These are phyloP conservation scores for Physocephala rufipes DNA, from an alignment of 2,888 invertebrate species.

Conservation along the genomic window DNA sequence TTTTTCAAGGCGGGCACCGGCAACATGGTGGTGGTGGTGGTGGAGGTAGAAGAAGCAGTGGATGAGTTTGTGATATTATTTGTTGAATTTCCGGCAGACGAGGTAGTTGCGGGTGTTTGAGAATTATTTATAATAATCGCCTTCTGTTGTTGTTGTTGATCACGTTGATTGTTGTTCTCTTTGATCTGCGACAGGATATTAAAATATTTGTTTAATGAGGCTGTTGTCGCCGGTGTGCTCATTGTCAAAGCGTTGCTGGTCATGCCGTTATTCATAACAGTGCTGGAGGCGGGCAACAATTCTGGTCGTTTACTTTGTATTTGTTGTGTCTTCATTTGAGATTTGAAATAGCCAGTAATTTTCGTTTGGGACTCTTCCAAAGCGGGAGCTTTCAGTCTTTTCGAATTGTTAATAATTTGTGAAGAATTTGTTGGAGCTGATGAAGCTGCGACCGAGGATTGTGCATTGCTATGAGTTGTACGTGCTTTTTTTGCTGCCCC, in stretches of 20 bases:
- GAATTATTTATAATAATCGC: slow-evolving; percentile 32
- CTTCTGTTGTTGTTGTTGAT: slow-evolving; percentile 30
- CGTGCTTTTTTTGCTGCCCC: slow-evolving; percentile 59
- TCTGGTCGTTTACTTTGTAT: slow-evolving; percentile 48
- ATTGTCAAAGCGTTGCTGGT: slow-evolving; percentile 54
- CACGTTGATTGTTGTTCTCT: slow-evolving; percentile 48
- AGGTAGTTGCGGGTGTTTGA: slow-evolving; percentile 33
- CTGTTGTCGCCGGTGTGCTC: slow-evolving; percentile 58
- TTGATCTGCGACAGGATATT: slow-evolving; percentile 61
- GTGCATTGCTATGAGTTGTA: slow-evolving; percentile 34
- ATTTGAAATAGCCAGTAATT: slow-evolving; percentile 82
- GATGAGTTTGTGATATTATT: slow-evolving; percentile 18
- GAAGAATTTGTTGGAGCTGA: slow-evolving; percentile 35
- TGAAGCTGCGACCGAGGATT: slow-evolving; percentile 16
- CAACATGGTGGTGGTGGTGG: slow-evolving; percentile 40
- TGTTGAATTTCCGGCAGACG: slow-evolving; percentile 33
- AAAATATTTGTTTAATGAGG: slow-evolving; percentile 64
- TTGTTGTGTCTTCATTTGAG: slow-evolving; percentile 77
- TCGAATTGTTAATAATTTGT: slow-evolving; percentile 43
- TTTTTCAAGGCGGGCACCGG: slow-evolving; percentile 64
- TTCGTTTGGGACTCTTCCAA: slow-evolving; percentile 73
- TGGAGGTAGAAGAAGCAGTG: slow-evolving; percentile 35
- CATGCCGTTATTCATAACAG: slow-evolving; percentile 35
- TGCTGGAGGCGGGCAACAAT: slow-evolving; percentile 24
- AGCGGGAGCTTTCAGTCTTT: slow-evolving; percentile 64